Base-by-base conservation (phyloP, 30 jellyfish, hydroid and myxozoan species). In the Turritopsis dohrnii region DNA sequence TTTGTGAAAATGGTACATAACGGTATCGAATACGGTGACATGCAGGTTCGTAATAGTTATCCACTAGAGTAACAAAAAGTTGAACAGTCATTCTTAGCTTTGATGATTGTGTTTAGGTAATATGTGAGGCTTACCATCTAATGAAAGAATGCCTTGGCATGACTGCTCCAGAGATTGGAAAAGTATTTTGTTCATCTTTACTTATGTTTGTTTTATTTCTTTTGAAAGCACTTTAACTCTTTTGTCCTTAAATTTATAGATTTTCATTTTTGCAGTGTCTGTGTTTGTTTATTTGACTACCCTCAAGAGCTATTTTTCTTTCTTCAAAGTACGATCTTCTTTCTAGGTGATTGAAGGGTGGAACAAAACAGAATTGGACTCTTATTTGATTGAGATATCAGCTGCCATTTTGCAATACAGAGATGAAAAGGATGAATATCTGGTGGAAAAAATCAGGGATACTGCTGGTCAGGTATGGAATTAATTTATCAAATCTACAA, bases 11-110 rank as follows among this genome's bases (percentile, higher is more conserved):
- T 95, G 99, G 99, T 95, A 65, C 99, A 95, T 75, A 95, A 95
- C 88, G 99, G 99, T 18, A 95, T 95, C 31, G 99, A 95, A 88
- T 95, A 95, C 71, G 99, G 99, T 19, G 99, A 95, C 76, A 95
- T 95, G 99, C 99, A 95, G 92, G 99, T 92, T 82, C 16, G 90
- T n/a, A 21, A 8, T 65, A n/a, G n/a, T n/a, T n/a, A n/a, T n/a
- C n/a, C n/a, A n/a, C n/a, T n/a, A n/a, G n/a, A n/a, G n/a, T n/a
- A n/a, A n/a, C 60, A 3, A 41, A 41, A 41, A 3, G 60, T 41
- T 41, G 60, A 41, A 41, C 60, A 41, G 60, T 41, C 60, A 13
- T 13, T 13, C 13, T 41, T 41, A 3, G 60, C 60, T 41, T 41
- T 41, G 60, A 3, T 26, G 21, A n/a, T 60, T 25, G 23, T 65